These are phyloP conservation scores for Corythoichthys haematopterus DNA, from an alignment of 2,113 vertebrate genomes.

Conservation along the genomic window DNA sequence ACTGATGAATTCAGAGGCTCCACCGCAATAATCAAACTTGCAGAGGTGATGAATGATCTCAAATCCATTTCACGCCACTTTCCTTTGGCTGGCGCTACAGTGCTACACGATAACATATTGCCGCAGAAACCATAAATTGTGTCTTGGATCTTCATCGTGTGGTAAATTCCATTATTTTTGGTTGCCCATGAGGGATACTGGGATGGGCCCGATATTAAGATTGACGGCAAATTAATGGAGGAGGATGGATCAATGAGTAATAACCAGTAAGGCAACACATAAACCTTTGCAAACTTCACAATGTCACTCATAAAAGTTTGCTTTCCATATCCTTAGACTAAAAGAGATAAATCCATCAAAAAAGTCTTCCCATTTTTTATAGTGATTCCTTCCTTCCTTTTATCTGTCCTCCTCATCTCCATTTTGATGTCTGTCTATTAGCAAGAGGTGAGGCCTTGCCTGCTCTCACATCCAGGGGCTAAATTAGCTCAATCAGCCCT, in stretches of 20 bases:
- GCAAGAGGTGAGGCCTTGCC: conserved; percentile 69
- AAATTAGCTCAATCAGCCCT: conserved; percentile 77
- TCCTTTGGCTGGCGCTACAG: conserved; percentile 27
- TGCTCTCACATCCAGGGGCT: conserved; percentile 72
- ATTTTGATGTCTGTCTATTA: conserved; percentile 79
- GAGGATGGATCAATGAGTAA: conserved; percentile 73
- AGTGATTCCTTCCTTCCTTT: conserved; percentile 29
- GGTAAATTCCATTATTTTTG: conserved; percentile 48
- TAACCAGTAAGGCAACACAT: conserved; percentile 65
- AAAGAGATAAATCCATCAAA: conserved; percentile 66
- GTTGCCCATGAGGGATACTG: conserved; percentile 54
- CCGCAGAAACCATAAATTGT: conserved; percentile 54
- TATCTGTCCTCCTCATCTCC: conserved; percentile 55
- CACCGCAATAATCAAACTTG: background rate
- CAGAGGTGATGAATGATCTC: conserved; percentile 32
- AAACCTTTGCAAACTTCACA: conserved; percentile 75
- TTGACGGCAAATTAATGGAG: conserved; percentile 69
- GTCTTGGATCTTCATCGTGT: conserved; percentile 48
- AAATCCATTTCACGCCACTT: conserved; percentile 44
- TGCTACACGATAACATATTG: conserved; percentile 15
- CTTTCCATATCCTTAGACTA: conserved; percentile 52
- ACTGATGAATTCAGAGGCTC: conserved; percentile 7
- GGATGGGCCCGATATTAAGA: conserved; percentile 41
- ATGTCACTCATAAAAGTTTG: conserved; percentile 76
- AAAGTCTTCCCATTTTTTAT: conserved; percentile 65